phyloP scores from a whole-genome alignment of 2,888 invertebrate genomes.

The Apocheima hispidaria region DNA sequence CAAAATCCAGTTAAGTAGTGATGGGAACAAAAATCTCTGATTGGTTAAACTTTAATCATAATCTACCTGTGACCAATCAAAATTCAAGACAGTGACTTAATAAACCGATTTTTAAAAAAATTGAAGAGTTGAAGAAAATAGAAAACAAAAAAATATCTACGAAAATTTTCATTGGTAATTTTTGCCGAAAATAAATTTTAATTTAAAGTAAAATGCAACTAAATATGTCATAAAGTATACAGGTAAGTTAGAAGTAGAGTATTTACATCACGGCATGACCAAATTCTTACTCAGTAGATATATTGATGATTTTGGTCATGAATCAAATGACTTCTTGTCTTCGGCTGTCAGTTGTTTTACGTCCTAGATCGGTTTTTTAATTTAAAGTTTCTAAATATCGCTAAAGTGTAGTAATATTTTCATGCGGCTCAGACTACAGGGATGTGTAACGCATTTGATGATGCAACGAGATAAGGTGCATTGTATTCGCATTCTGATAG shows the following conservation, averaged over 20 bases:
- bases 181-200: slow-evolving; percentile 64
- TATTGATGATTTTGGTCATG: slow-evolving; percentile 28
- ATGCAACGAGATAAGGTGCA: slow-evolving; percentile 85
- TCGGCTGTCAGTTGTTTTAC: slow-evolving; percentile 86
- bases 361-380: slow-evolving; percentile 62
- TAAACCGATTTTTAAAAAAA: slow-evolving; percentile 24
- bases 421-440: slow-evolving; percentile 71
- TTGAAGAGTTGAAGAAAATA: slow-evolving; percentile 55
- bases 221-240: slow-evolving; percentile 64
- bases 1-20: not conserved
- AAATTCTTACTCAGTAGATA: slow-evolving; percentile 10
- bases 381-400: slow-evolving; percentile 19
- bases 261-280: slow-evolving; percentile 2
- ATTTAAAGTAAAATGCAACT: slow-evolving; percentile 56
- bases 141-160: slow-evolving; percentile 68
- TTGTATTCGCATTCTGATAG: slow-evolving; percentile 51
- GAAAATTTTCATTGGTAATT: slow-evolving; percentile 65
- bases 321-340: slow-evolving; percentile 65
- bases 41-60: not conserved
- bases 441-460: slow-evolving; percentile 75
- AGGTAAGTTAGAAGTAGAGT: slow-evolving; percentile 61
- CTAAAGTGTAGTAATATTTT: slow-evolving; percentile 56
- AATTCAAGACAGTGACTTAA: slow-evolving; percentile 21
- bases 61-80: slow-evolving; percentile 20
- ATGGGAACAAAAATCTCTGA: not conserved